Evolutionary conservation across 2,797 vertebrate genomes (phyloP).

Genomic region (Pygocentrus nattereri): DNA sequence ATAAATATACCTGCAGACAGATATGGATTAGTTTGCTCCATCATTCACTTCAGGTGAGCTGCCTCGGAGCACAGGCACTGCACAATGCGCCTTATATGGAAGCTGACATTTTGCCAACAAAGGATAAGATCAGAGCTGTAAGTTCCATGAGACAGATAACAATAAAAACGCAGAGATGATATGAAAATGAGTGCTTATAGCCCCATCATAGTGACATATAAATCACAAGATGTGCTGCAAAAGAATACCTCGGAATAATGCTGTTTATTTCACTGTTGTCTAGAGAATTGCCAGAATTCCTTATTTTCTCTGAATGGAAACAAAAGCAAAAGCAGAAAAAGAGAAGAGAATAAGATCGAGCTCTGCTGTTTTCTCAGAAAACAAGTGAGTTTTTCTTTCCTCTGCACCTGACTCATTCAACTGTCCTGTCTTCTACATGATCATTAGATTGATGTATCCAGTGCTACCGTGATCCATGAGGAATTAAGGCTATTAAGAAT

Average conservation of each 20-base stretch:
- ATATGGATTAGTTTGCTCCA: slow-evolving; percentile 22
- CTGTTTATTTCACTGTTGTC: background rate
- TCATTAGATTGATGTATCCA: slow-evolving; percentile 65
- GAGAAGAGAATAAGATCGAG: background rate
- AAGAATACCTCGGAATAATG: slow-evolving; percentile 26
- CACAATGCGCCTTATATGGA: slow-evolving; percentile 6
- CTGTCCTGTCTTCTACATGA: slow-evolving; percentile 59
- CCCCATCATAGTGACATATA: slow-evolving; percentile 8
- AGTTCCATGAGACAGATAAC: slow-evolving; percentile 27
- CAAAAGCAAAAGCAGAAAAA: background rate
- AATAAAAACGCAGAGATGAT: slow-evolving; percentile 32
- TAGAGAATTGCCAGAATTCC: slow-evolving; percentile 14
- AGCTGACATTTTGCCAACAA: slow-evolving; percentile 10
- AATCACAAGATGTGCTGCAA: background rate
- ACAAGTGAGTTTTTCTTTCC: slow-evolving; percentile 7
- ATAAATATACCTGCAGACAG: slow-evolving; percentile 16
- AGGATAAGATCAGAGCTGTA: background rate
- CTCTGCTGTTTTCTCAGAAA: slow-evolving; percentile 12
- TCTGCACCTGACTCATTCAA: slow-evolving; percentile 59
- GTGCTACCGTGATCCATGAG: slow-evolving; percentile 53
- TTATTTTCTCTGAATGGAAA: slow-evolving; percentile 9
- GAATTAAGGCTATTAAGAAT: slow-evolving; percentile 53
- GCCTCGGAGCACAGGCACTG: background rate
- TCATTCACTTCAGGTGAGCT: slow-evolving; percentile 12
- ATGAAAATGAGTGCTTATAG: slow-evolving; percentile 7